Conservation (phyloP, 92 coral and sea anemone genomes). For the Paramuricea clavata region DNA sequence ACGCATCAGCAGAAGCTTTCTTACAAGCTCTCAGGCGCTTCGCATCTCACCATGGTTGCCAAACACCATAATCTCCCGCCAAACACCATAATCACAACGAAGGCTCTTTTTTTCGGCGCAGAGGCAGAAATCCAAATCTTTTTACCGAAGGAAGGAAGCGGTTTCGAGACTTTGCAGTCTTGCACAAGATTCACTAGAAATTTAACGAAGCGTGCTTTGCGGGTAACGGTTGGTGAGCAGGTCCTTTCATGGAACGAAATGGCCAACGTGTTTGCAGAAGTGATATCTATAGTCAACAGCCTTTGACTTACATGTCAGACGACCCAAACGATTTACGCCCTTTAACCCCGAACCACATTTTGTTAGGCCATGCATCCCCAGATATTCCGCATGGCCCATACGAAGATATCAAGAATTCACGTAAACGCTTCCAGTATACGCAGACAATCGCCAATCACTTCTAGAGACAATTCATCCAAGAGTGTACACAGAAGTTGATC, state of each 20-base stretch:
- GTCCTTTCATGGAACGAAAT: constrained; percentile 62
- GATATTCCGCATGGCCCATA: constrained; percentile 49
- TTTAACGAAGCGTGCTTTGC: constrained; percentile 47
- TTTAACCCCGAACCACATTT: constrained; percentile 49
- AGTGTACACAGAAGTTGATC: constrained; percentile 34
- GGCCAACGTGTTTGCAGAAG: constrained; percentile 54
- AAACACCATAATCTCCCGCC: too few relatives aligned
- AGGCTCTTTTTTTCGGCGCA: constrained; percentile 46
- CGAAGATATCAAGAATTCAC: constrained; percentile 57
- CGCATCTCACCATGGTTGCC: constrained; percentile 40
- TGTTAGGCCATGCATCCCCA: constrained; percentile 49
- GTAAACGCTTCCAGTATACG: constrained; percentile 61
- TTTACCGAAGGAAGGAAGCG: constrained; percentile 21
- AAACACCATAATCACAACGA: constrained; percentile 53
- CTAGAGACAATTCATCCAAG: constrained; percentile 51
- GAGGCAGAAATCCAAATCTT: constrained; percentile 39
- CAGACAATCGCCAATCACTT: constrained; percentile 66
- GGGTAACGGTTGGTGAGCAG: constrained; percentile 42
- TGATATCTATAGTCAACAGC: constrained; percentile 56
- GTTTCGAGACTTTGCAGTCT: constrained; percentile 47
- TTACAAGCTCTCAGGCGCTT: constrained; percentile 50
- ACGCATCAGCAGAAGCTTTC: constrained; percentile 39
- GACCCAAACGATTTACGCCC: constrained; percentile 66
- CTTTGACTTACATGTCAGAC: constrained; percentile 45
- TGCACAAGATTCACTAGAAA: constrained; percentile 50